Evolutionary conservation across 2,888 invertebrate species (phyloP).

Genomic region (Nipponacmea schrenckii): DNA sequence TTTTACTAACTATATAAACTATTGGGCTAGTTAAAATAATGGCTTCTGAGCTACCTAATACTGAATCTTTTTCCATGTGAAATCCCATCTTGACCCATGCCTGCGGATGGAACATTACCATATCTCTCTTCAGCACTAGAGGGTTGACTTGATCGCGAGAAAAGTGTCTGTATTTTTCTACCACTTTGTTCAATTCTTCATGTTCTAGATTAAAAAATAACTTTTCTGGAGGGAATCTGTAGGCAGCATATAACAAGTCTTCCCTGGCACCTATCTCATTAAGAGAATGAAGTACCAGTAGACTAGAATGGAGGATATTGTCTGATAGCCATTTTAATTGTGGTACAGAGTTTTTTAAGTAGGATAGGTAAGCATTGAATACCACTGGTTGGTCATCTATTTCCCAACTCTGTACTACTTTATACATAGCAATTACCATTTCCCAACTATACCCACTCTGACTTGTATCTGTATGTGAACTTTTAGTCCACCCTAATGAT

Average conservation of each 20-base stretch:
- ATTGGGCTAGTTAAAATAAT: constrained; percentile 48
- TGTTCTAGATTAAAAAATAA: constrained; percentile 53
- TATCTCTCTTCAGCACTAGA: constrained; percentile 46
- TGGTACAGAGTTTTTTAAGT: constrained; percentile 56
- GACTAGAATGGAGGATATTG: constrained; percentile 46
- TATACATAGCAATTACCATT: constrained; percentile 62
- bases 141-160: constrained; percentile 45
- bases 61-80: constrained; percentile 51
- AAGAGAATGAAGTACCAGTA: constrained; percentile 48
- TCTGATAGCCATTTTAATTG: constrained; percentile 62
- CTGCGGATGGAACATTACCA: constrained; percentile 49
- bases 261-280: constrained; percentile 38
- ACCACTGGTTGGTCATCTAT: constrained; percentile 53
- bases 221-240: constrained; percentile 49
- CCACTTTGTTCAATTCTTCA: constrained; percentile 35
- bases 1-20: constrained; percentile 54
- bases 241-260: constrained; percentile 54
- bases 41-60: constrained; percentile 56
- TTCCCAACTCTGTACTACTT: constrained; percentile 46
- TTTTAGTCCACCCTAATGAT: constrained; percentile 64
- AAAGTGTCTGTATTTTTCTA: constrained; percentile 44
- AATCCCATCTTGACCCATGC: constrained; percentile 61
- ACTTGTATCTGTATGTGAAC: constrained; percentile 55
- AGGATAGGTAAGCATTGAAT: constrained; percentile 53
- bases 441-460: constrained; percentile 58